Percentiles rank a stretch among this genome's conserved stretches.
These are phyloP conservation scores for Dicycla oo DNA, from an alignment of 2,888 invertebrate species.

Conservation along the genomic window DNA sequence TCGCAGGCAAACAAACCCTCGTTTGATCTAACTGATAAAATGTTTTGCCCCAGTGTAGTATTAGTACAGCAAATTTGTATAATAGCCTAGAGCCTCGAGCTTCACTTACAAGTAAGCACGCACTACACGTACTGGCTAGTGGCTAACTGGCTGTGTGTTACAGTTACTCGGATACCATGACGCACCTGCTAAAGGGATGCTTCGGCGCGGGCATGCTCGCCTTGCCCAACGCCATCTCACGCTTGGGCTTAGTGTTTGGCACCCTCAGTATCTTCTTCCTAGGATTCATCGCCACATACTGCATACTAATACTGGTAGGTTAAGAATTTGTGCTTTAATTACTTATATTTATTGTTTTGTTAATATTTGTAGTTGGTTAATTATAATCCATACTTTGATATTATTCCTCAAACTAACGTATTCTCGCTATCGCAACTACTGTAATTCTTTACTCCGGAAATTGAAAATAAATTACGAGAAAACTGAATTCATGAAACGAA, in stretches of 20 bases:
- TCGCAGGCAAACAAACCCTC: not conserved
- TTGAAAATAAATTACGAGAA: no score
- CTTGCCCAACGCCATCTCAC: slow-evolving; percentile 92
- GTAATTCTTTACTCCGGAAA: no score
- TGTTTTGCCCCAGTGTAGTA: not conserved
- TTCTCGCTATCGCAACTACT: no score
- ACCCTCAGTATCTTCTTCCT: slow-evolving; percentile 91
- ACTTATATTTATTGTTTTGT: no score
- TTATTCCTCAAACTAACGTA: no score
- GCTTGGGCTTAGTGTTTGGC: slow-evolving; percentile 91
- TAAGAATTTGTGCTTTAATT: not conserved
- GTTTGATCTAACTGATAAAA: not conserved
- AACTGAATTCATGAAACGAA: no score
- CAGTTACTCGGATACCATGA: slow-evolving; percentile 96
- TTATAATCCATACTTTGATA: no score
- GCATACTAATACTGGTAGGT: slow-evolving; percentile 93
- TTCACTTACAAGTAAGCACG: not conserved
- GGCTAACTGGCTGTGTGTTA: not conserved
- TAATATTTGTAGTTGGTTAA: no score
- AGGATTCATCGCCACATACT: slow-evolving; percentile 93
- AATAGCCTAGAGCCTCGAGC: no score
- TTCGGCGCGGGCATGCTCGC: slow-evolving; percentile 98
- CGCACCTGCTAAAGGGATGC: slow-evolving; percentile 97
- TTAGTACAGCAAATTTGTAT: no score
- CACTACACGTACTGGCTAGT: not conserved